Conservation (phyloP, 2,797 vertebrate species). For the Oceanodroma leucorhoa region DNA sequence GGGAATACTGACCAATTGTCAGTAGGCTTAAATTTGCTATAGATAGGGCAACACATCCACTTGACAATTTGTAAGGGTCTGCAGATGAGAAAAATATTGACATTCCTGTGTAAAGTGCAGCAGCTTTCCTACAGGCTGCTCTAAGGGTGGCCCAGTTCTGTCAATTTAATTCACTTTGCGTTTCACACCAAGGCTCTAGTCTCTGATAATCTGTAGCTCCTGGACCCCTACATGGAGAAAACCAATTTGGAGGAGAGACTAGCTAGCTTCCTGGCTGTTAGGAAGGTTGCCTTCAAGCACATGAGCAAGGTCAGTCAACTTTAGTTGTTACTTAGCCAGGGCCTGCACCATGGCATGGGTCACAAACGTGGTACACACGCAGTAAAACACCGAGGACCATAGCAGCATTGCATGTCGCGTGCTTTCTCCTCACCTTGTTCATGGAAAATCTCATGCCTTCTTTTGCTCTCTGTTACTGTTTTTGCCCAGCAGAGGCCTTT, state of each 20-base stretch:
- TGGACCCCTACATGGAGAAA: not conserved
- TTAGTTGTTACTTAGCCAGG: not conserved
- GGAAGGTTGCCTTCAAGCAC: not conserved
- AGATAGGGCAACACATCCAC: not conserved
- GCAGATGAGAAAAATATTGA: not conserved
- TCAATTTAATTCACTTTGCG: not conserved
- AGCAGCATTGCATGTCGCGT: fast-evolving
- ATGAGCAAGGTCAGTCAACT: not conserved
- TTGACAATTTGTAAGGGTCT: not conserved
- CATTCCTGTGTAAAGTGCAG: not conserved
- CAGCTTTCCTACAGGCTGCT: not conserved
- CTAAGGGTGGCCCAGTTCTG: not conserved
- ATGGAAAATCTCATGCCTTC: not conserved
- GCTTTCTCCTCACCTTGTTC: not conserved
- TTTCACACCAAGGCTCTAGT: not conserved
- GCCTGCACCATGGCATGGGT: not conserved
- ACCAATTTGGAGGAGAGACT: not conserved
- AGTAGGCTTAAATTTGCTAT: not conserved
- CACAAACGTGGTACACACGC: not conserved
- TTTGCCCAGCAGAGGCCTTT: not conserved
- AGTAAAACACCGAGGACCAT: not conserved
- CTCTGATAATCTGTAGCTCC: not conserved
- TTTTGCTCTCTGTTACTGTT: not conserved
- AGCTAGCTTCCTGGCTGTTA: not conserved
- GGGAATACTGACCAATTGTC: not conserved